Base-by-base conservation (phyloP, 2,888 invertebrate species). In the Pammene fasciana region DNA sequence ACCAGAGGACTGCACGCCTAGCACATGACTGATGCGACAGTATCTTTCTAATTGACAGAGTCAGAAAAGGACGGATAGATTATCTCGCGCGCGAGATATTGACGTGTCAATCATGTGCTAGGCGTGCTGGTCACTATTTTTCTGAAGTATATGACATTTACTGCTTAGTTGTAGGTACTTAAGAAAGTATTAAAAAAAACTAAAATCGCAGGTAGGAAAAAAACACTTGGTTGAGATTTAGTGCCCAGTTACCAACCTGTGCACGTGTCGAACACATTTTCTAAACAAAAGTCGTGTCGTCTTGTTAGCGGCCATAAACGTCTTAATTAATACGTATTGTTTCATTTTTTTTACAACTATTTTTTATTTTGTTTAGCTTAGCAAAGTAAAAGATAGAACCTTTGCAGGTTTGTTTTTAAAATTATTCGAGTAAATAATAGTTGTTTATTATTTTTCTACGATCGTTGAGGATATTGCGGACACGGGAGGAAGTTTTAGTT, bases 191-290 rank as follows among this genome's bases (percentile, higher is more conserved):
- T 26, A 26, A 26, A 26, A 26, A 26, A 26, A 26, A 26, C 26
- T 1, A 26, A 26, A 34, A 4, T 34, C 38, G 38, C 0, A 9
- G 9, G 6, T 5, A 38, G 0, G 38, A 38, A 38, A 38, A 9
- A 38, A 38, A 38, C 26, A 26, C 1, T 26, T 26, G 26, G 26
- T 26, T 4, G 26, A 18, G 61, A 13, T 18, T n/a, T n/a, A 41
- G 14, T 1, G 46, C n/a, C 11, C 14, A 46, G 45, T 60, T 62
- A 62, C 26, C 55, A 61, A 68, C 57, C 62, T 64, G 56, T 43
- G 57, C 68, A 68, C 64, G 57, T 59, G 64, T 52, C 11, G 11
- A 16, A 26, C 10, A 6, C 16, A 26, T 64, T 52, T 52, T 46
- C 16, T 38, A 55, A 14, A 48, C 3, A 2, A 8, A 18, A 10